phyloP scores from a whole-genome alignment of 1,140 invertebrate species.

The Procambarus clarkii region DNA sequence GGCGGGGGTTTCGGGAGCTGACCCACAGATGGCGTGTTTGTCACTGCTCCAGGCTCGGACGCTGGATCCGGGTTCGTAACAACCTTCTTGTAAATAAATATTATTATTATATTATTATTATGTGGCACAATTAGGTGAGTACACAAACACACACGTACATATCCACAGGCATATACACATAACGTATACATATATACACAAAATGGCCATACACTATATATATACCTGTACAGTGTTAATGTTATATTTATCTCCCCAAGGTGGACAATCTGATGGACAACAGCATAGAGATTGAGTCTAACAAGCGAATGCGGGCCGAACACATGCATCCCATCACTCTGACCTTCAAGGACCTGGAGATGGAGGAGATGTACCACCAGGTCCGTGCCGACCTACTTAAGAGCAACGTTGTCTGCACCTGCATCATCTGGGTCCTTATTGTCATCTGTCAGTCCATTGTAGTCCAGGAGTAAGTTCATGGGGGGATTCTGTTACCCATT shows the following conservation, averaged over 20 bases:
- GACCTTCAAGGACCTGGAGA: slow-evolving; percentile 85
- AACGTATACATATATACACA: too few species aligned
- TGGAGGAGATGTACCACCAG: slow-evolving; percentile 80
- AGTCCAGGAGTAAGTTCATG: slow-evolving; percentile 81
- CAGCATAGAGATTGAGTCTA: slow-evolving; percentile 93
- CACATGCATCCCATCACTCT: slow-evolving; percentile 92
- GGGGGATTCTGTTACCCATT: background rate
- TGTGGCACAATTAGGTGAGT: too few species aligned
- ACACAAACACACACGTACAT: too few species aligned
- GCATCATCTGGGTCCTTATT: slow-evolving; percentile 93
- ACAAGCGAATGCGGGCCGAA: slow-evolving; percentile 91
- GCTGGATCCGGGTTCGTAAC: too few species aligned
- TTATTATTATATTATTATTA: too few species aligned
- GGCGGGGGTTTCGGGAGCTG: too few species aligned
- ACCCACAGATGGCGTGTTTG: too few species aligned
- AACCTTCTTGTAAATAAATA: too few species aligned
- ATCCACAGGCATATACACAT: too few species aligned
- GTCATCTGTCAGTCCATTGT: slow-evolving; percentile 87
- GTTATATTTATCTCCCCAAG: slow-evolving; percentile 74
- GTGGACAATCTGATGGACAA: slow-evolving; percentile 92
- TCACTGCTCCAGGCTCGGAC: too few species aligned
- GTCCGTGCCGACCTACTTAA: slow-evolving; percentile 87
- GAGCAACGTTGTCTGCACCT: slow-evolving; percentile 94
- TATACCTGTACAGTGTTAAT: too few species aligned
- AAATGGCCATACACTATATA: too few species aligned